phyloP scores from a whole-genome alignment of 92 coral and sea anemone genomes.

The Umimayanthus kanabou region DNA sequence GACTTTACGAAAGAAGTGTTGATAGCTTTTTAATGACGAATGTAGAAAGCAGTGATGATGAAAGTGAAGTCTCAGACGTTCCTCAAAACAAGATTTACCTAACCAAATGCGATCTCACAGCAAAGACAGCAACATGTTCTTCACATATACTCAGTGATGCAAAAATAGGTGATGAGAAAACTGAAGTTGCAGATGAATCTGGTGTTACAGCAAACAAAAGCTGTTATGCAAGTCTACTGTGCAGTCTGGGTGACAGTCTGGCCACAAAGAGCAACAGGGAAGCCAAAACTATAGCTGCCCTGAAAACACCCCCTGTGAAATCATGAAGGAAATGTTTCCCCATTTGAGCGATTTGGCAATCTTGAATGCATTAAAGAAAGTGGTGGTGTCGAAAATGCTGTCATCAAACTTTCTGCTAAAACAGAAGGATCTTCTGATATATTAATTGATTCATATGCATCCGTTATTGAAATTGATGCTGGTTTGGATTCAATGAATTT shows the following conservation, averaged over 20 bases:
- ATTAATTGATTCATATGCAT: constrained; percentile 58
- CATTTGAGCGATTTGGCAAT: constrained; percentile 50
- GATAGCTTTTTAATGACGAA: constrained; percentile 25
- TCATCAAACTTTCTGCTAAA: constrained; percentile 58
- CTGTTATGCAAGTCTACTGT: constrained; percentile 1
- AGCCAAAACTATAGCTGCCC: constrained; percentile 7
- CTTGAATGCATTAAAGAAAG: constrained; percentile 44
- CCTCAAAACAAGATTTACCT: constrained; percentile 37
- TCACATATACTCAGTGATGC: no score
- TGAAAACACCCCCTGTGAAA: constrained; percentile 21
- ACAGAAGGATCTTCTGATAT: constrained; percentile 50
- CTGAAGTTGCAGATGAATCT: constrained; percentile 28
- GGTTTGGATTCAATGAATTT: constrained; percentile 31
- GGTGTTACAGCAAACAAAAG: constrained; percentile 29
- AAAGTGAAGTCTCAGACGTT: constrained; percentile 41
- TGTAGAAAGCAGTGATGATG: constrained; percentile 36
- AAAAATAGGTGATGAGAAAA: constrained; percentile 12
- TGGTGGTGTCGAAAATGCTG: constrained; percentile 57
- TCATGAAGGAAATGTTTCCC: constrained; percentile 53
- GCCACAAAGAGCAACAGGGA: constrained; percentile 29
- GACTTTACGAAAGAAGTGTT: constrained; percentile 42
- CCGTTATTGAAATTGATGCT: constrained; percentile 42
- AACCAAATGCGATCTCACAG: constrained; percentile 37
- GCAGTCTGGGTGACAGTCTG: constrained; percentile 15
- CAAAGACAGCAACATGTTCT: neutral